phyloP scores from a whole-genome alignment of 2,113 vertebrate species.

The Callopanchax toddi region DNA sequence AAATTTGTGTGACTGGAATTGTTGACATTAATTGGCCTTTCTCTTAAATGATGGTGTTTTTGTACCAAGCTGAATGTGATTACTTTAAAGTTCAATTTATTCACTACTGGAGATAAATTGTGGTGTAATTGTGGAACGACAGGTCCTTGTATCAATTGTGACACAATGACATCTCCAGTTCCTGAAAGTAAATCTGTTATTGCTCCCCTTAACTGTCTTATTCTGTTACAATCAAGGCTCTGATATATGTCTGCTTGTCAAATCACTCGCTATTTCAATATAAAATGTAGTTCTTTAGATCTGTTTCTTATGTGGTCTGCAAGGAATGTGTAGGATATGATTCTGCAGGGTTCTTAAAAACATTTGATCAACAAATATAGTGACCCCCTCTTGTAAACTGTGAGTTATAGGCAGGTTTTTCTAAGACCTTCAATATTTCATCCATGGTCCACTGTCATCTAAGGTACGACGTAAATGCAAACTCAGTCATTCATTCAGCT shows the following conservation, averaged over 20 bases:
- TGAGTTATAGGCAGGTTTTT: conserved; percentile 2
- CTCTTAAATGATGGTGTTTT: conserved; percentile 45
- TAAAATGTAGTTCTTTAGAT: conserved; percentile 17
- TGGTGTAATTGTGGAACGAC: conserved; percentile 45
- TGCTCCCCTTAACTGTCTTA: conserved; percentile 17
- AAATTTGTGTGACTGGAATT: conserved; percentile 51
- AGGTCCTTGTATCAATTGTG: conserved; percentile 20
- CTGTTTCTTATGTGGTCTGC: conserved; percentile 12
- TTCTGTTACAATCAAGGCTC: conserved; percentile 11
- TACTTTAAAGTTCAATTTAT: conserved; percentile 59
- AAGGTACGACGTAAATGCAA: too few relatives aligned
- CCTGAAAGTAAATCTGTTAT: conserved; percentile 38
- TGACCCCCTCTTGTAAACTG: conserved; percentile 26
- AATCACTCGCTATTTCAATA: conserved; percentile 37
- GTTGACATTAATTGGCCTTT: conserved; percentile 48
- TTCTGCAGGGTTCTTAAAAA: conserved; percentile 68
- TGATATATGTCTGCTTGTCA: conserved; percentile 11
- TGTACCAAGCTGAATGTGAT: conserved; percentile 44
- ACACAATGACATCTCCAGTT: conserved; percentile 20
- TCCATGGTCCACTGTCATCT: too few relatives aligned
- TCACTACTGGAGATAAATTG: conserved; percentile 50
- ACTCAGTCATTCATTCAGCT: too few relatives aligned
- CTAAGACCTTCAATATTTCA: too few relatives aligned
- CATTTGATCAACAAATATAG: conserved; percentile 43
- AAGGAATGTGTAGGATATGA: conserved; percentile 41